Percentiles rank a stretch among this genome's conserved stretches.
Conservation (phyloP, 2,888 invertebrate species). For the Sclerodermus sp. region DNA sequence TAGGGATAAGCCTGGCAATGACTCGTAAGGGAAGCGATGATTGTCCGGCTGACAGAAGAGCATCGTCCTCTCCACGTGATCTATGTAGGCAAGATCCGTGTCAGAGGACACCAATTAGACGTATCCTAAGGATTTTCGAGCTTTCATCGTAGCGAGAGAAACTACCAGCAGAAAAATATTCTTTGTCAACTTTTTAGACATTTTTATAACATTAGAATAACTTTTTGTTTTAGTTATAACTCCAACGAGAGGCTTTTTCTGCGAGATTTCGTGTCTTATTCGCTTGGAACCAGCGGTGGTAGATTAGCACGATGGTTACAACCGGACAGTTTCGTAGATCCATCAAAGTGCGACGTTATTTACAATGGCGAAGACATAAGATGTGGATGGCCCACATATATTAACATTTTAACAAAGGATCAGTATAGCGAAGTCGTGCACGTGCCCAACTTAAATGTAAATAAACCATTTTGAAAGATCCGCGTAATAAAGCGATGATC, state of each 20-base stretch:
- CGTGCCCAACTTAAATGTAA: conserved; percentile 81
- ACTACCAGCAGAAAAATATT: too few species aligned
- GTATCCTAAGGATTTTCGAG: conserved; percentile 25
- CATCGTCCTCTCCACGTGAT: conserved; percentile 40
- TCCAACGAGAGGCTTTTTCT: conserved; percentile 92
- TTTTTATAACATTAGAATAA: neutral
- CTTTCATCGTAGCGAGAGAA: too few species aligned
- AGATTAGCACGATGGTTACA: conserved; percentile 93
- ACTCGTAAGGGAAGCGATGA: conserved; percentile 28
- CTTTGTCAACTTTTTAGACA: too few species aligned
- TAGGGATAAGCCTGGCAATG: conserved; percentile 33
- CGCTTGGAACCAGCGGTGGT: conserved; percentile 85
- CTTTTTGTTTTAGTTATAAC: conserved; percentile 67
- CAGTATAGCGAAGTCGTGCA: conserved; percentile 89
- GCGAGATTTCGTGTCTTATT: conserved; percentile 87
- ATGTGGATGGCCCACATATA: conserved; percentile 82
- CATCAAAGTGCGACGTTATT: conserved; percentile 81
- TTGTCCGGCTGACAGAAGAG: conserved; percentile 33
- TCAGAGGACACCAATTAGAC: conserved; percentile 42
- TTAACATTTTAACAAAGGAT: conserved; percentile 82
- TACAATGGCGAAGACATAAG: conserved; percentile 72
- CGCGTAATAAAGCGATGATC: neutral
- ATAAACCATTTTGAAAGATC: conserved; percentile 19
- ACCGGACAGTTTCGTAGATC: conserved; percentile 89
- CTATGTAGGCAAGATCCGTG: conserved; percentile 27